Evolutionary conservation across 2,888 invertebrate species (phyloP), one percentile per base, ranked within the genome.

Genomic region (Tachina grossa): DNA sequence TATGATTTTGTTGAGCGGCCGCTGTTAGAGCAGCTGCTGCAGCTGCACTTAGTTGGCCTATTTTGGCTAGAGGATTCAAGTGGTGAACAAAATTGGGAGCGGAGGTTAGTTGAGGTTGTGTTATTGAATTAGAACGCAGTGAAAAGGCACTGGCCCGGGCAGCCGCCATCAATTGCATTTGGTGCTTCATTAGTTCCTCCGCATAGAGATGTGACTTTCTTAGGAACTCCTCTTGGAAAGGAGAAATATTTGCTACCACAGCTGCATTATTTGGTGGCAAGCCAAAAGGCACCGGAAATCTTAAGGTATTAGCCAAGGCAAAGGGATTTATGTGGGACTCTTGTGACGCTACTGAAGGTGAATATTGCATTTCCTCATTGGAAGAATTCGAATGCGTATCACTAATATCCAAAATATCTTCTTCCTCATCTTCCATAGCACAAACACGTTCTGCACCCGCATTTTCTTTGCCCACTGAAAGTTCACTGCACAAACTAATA

Each of bases 401-500:
- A 74, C 87, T 88, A 47, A 86, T 84, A 47, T 87, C 88, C 85
- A 82, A 77, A 16, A 87, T 68, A 47, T 83, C 72, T 45, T 83
- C 72, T 1, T 66, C 81, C 87, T 81, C 89, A 14, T 89, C 82
- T 86, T 63, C 88, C 88, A 80, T 89, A 88, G 1, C 87, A 82
- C 77, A 10, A 2, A 88, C 89, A 0, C 90, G 83, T 1, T 88
- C 88, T 41, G 78, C 86, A 16, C 75, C 83, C 66, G 87, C 87
- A 86, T 91, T 90, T 84, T 97, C 97, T 90, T 96, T 96, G 9
- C 97, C 96, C 87, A 97, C 97, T 88, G 96, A 97, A 47, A 97
- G 90, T 5, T 96, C 97, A 59, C 97, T 97, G 88, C 95, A 95
- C 87, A 95, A 95, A 83, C 96, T 96, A 86, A 94, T 89, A 19